Conservation (phyloP, 2,113 vertebrate species). For the Hoplias malabaricus region DNA sequence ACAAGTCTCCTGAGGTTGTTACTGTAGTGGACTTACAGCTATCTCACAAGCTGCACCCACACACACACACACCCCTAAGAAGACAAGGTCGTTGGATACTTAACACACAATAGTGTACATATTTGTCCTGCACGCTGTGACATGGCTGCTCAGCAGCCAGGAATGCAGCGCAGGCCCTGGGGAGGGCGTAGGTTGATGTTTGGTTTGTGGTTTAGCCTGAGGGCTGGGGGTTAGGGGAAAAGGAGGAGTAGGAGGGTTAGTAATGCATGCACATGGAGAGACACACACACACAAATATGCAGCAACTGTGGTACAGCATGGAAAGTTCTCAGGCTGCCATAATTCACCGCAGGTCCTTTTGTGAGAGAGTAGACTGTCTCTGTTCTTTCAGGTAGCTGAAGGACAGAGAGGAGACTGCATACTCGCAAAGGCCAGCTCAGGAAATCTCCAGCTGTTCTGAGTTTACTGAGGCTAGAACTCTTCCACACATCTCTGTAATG, state of each 20-base stretch:
- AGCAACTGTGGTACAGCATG: constrained; percentile 6
- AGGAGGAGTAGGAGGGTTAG: constrained; percentile 40
- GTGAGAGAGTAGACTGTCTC: not conserved
- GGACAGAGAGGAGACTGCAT: not conserved
- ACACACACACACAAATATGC: constrained; percentile 9
- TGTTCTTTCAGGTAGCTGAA: not conserved
- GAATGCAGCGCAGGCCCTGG: constrained; percentile 72
- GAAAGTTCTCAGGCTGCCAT: constrained; percentile 29
- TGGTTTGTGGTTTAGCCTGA: constrained; percentile 74
- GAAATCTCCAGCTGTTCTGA: constrained; percentile 40
- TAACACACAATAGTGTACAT: constrained; percentile 16
- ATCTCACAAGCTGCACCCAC: not conserved
- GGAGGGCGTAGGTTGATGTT: constrained; percentile 75
- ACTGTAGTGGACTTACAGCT: not conserved
- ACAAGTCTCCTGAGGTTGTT: not conserved
- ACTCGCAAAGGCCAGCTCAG: constrained; percentile 22
- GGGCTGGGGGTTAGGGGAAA: constrained; percentile 67
- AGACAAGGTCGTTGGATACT: not conserved
- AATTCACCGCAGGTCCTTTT: not conserved
- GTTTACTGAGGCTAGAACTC: constrained; percentile 31
- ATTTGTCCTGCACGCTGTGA: constrained; percentile 37
- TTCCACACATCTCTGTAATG: not conserved
- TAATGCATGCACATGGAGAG: not conserved
- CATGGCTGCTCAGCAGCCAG: constrained; percentile 68
- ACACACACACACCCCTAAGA: not conserved